Percentiles rank a stretch among this genome's conserved stretches.
Evolutionary conservation across 2,888 invertebrate species (phyloP).

Genomic region (Gastracanthus pulcherrimus): DNA sequence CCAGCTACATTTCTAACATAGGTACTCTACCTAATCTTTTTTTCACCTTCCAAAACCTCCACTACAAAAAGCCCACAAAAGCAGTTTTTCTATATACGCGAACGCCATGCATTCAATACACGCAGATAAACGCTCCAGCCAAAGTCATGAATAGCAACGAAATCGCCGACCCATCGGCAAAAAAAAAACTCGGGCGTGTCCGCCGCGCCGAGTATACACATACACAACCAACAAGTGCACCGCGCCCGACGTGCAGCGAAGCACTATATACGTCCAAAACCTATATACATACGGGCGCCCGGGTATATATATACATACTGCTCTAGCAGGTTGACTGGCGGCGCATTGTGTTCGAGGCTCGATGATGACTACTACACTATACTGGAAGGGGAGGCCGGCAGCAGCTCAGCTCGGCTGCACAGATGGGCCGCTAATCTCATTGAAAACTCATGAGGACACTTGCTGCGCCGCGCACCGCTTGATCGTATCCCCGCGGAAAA

Average conservation of each 20-base stretch:
- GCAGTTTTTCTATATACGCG: not conserved
- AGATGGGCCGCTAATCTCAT: slow-evolving; percentile 78
- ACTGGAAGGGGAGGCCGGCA: no score
- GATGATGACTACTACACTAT: slow-evolving; percentile 13
- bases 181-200: slow-evolving; percentile 18
- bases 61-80: not conserved
- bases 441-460: slow-evolving; percentile 78
- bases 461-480: slow-evolving; percentile 56
- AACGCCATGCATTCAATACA: not conserved
- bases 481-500: slow-evolving; percentile 22
- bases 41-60: no score
- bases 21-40: no score
- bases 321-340: slow-evolving; percentile 42
- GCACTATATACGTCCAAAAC: not conserved
- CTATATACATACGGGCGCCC: not conserved
- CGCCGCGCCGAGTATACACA: not conserved
- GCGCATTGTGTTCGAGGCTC: slow-evolving; percentile 22
- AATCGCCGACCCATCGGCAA: slow-evolving; percentile 3
- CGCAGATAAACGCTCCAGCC: slow-evolving; percentile 23
- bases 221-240: slow-evolving; percentile 3
- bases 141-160: slow-evolving; percentile 49
- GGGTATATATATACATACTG: not conserved
- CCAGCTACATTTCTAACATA: no score
- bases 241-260: not conserved
- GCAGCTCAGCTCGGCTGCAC: slow-evolving; percentile 65